Percentiles rank a stretch among this genome's conserved stretches.
phyloP scores from a whole-genome alignment of 2,113 vertebrate species.

The Gadus macrocephalus region DNA sequence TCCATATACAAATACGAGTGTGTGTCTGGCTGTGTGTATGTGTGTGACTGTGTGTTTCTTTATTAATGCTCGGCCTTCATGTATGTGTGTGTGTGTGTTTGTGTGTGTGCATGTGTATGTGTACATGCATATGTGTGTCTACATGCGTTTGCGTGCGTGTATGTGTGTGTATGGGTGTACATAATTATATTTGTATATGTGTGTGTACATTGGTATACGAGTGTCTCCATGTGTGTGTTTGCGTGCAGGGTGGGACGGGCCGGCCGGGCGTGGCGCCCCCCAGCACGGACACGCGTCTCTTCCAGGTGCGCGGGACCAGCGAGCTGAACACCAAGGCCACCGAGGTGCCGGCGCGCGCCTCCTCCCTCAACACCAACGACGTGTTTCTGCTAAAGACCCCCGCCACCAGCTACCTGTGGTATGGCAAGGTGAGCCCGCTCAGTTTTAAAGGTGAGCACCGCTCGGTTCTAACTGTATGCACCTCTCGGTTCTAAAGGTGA shows the following conservation, averaged over 20 bases:
- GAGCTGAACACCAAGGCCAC: slow-evolving; percentile 85
- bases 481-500: too few species aligned
- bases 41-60: too few species aligned
- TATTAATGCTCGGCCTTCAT: too few species aligned
- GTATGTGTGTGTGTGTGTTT: too few species aligned
- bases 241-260: slow-evolving; percentile 77
- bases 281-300: slow-evolving; percentile 65
- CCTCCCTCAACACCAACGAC: slow-evolving; percentile 84
- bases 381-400: slow-evolving; percentile 80
- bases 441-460: too few species aligned
- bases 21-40: too few species aligned
- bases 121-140: neutral
- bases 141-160: neutral
- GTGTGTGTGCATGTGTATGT: too few species aligned
- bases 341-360: slow-evolving; percentile 76
- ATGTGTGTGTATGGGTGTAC: neutral
- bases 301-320: slow-evolving; percentile 81
- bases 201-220: neutral
- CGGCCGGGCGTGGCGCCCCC: slow-evolving; percentile 57
- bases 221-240: neutral
- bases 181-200: neutral
- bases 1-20: neutral
- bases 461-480: too few species aligned
- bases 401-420: slow-evolving; percentile 80
- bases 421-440: slow-evolving; percentile 76